These are phyloP conservation scores for Leucania comma DNA, from an alignment of 2,888 invertebrate genomes.

Conservation along the genomic window DNA sequence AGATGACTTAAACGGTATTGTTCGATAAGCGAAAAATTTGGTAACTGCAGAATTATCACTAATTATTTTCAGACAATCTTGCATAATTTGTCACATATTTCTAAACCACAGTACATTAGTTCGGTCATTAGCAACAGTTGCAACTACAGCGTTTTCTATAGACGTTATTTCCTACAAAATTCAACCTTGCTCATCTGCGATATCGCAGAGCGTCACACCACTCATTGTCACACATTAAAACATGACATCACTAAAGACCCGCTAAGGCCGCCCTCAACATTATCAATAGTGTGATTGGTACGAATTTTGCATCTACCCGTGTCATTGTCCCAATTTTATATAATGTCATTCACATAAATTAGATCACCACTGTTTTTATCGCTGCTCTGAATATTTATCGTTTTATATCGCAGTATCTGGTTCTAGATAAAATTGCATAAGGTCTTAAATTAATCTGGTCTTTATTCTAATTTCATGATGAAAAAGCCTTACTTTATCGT, in stretches of 20 bases:
- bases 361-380: constrained; percentile 56
- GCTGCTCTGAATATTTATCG: constrained; percentile 50
- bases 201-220: constrained; percentile 21
- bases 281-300: constrained; percentile 38
- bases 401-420: constrained; percentile 8
- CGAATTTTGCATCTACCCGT: constrained; percentile 39
- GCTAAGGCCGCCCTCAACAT: constrained; percentile 36
- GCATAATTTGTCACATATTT: constrained; percentile 10
- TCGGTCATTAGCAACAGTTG: constrained; percentile 8
- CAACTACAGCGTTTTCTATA: neutral
- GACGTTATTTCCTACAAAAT: constrained; percentile 35
- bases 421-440: constrained; percentile 38
- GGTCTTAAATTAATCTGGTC: neutral
- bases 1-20: too few relatives aligned
- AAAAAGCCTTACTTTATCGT: too few relatives aligned
- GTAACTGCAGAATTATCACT: neutral
- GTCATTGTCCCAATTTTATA: constrained; percentile 59
- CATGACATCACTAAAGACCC: constrained; percentile 59
- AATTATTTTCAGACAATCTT: neutral
- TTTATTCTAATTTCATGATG: constrained; percentile 25
- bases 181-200: constrained; percentile 50
- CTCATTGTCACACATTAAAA: constrained; percentile 58
- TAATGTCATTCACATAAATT: constrained; percentile 56
- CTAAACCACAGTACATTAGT: constrained; percentile 4
- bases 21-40: too few relatives aligned